These are phyloP conservation scores for Balaenoptera acutorostrata DNA, from an alignment of 2,113 vertebrate genomes.

Conservation along the genomic window DNA sequence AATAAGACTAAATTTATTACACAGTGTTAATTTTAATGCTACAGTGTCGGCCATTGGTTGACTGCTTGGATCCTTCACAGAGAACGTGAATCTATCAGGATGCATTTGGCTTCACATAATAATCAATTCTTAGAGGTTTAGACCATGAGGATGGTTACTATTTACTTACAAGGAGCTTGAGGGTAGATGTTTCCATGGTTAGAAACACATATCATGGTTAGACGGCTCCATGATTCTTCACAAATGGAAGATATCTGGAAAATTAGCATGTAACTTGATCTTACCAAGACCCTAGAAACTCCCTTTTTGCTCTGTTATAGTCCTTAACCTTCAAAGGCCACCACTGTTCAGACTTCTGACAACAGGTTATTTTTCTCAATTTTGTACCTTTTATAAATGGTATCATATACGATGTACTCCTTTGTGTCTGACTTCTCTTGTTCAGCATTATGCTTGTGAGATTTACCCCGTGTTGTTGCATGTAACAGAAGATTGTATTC, in stretches of 20 bases:
- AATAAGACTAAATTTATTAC: neutral
- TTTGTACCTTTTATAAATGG: neutral
- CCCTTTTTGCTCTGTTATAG: neutral
- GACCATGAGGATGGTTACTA: neutral
- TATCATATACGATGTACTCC: neutral
- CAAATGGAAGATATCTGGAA: neutral
- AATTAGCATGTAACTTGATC: neutral
- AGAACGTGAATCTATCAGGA: neutral
- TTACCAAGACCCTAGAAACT: neutral
- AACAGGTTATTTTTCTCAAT: neutral
- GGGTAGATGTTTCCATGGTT: neutral
- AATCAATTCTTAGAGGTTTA: neutral
- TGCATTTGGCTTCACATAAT: neutral
- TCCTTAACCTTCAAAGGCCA: neutral
- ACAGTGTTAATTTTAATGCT: neutral
- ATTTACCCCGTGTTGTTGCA: neutral
- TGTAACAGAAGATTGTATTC: neutral
- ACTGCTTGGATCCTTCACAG: neutral
- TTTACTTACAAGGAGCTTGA: neutral
- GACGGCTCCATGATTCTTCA: neutral
- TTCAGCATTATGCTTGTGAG: neutral
- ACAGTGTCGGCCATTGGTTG: neutral
- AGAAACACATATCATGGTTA: neutral
- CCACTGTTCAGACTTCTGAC: neutral
- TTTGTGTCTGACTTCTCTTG: neutral